Evolutionary conservation across 2,888 invertebrate species (phyloP).

Genomic region (Spilosoma lubricipeda): DNA sequence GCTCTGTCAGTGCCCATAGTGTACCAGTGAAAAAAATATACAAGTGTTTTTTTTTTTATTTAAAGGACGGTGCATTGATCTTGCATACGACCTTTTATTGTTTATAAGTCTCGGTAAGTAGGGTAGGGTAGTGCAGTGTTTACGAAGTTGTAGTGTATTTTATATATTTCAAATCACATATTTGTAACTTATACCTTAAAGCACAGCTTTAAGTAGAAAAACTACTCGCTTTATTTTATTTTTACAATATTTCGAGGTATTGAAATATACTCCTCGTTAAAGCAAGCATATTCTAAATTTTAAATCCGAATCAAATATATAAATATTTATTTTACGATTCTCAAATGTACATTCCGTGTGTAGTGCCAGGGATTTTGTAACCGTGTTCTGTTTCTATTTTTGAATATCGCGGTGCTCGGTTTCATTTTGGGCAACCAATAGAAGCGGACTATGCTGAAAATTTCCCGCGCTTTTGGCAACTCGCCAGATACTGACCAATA

Average conservation of each 20-base stretch:
- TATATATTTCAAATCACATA: slow-evolving; percentile 36
- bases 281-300: slow-evolving; percentile 9
- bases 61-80: slow-evolving; percentile 70
- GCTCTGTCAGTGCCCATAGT: slow-evolving; percentile 73
- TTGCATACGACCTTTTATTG: slow-evolving; percentile 45
- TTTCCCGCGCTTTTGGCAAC: slow-evolving; percentile 82
- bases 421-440: slow-evolving; percentile 77
- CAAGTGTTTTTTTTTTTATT: slow-evolving; percentile 67
- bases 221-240: slow-evolving; percentile 1
- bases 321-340: slow-evolving; percentile 38
- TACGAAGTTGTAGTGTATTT: slow-evolving; percentile 45
- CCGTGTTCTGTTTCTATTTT: slow-evolving; percentile 78
- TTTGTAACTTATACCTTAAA: slow-evolving; percentile 20
- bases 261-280: neutral
- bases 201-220: neutral
- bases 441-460: slow-evolving; percentile 65
- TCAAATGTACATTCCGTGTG: slow-evolving; percentile 23
- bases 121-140: slow-evolving; percentile 69
- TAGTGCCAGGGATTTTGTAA: slow-evolving; percentile 63
- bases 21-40: slow-evolving; percentile 68
- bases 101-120: slow-evolving; percentile 68
- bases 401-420: slow-evolving; percentile 85
- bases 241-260: neutral
- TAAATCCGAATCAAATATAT: slow-evolving; percentile 15
- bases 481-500: slow-evolving; percentile 78